Evolutionary conservation across 1,140 invertebrate genomes (phyloP).

Genomic region (Drosophila micromelanica): DNA sequence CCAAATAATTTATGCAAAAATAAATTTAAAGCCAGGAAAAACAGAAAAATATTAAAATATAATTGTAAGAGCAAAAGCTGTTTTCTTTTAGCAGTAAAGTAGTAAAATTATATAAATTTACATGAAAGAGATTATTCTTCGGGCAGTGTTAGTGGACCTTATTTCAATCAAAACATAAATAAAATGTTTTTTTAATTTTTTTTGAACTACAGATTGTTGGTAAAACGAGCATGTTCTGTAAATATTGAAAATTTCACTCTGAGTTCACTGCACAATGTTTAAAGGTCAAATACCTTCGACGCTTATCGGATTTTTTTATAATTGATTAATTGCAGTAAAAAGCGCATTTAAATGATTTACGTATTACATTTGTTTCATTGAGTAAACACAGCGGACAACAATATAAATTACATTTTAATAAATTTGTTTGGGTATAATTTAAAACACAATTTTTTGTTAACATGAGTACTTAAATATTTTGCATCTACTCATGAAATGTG

Average conservation of each 20-base stretch:
- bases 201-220: too few species aligned
- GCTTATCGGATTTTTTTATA: constrained; percentile 55
- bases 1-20: not conserved
- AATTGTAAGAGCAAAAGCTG: too few species aligned
- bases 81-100: too few species aligned
- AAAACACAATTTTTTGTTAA: not conserved
- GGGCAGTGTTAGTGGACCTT: too few species aligned
- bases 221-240: too few species aligned
- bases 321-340: constrained; percentile 67
- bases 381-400: constrained; percentile 1
- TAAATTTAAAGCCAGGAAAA: not conserved
- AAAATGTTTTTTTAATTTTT: too few species aligned
- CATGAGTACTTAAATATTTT: too few species aligned
- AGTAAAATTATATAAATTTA: too few species aligned
- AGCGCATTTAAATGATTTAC: constrained; percentile 33
- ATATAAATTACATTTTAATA: not conserved
- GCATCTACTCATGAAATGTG: too few species aligned
- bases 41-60: not conserved
- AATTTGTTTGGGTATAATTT: not conserved
- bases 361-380: constrained; percentile 6
- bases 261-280: not conserved
- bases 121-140: too few species aligned
- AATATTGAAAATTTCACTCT: not conserved
- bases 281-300: constrained; percentile 30
- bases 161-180: too few species aligned